Percentiles rank a stretch among this genome's conserved stretches.
phyloP scores from a whole-genome alignment of 2,113 vertebrate genomes.

The Sminthopsis crassicaudata region DNA sequence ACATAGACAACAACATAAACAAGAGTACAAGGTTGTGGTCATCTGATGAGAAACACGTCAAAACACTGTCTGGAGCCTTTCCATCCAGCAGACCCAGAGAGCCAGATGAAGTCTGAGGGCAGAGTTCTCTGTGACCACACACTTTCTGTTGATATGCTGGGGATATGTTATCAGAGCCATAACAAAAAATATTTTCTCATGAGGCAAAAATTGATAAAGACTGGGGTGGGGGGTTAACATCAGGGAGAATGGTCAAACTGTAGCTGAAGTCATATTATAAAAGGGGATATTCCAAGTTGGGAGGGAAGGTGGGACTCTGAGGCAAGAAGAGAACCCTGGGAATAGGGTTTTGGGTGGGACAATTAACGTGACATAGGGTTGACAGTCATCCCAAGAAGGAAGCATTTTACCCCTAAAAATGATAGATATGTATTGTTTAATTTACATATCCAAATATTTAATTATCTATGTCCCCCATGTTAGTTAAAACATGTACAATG shows the following conservation, averaged over 20 bases:
- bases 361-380: neutral
- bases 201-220: neutral
- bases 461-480: neutral
- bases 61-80: neutral
- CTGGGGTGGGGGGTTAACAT: neutral
- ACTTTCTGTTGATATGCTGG: fast-evolving
- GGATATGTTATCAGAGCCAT: neutral
- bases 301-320: neutral
- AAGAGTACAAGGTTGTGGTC: conserved; percentile 31
- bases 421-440: neutral
- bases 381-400: neutral
- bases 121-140: fast-evolving
- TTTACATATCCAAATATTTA: too few relatives aligned
- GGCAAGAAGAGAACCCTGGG: neutral
- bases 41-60: conserved; percentile 33
- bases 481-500: neutral
- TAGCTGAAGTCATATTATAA: neutral
- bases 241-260: neutral
- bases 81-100: neutral
- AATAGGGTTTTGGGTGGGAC: neutral
- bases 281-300: neutral
- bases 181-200: neutral
- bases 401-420: neutral
- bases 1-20: neutral
- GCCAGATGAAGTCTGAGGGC: neutral